A percentile compares a stretch with the other conserved stretches of the same genome.
phyloP scores from a whole-genome alignment of 2,888 invertebrate species.

The Oscheius sp. region DNA sequence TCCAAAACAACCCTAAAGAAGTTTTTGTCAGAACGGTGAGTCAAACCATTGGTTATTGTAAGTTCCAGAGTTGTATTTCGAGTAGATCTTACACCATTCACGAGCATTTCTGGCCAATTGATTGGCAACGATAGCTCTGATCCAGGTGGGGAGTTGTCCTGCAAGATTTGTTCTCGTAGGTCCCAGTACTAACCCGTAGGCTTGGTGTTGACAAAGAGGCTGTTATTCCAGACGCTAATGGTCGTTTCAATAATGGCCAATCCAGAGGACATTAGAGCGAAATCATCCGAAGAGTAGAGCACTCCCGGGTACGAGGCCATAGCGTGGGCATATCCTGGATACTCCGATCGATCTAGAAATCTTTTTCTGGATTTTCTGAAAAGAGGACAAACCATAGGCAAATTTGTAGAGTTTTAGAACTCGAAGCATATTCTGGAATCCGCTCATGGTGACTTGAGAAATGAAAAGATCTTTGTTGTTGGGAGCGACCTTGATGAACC shows the following conservation, averaged over 20 bases:
- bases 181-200: too few relatives aligned
- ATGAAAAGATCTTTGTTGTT: conserved; percentile 66
- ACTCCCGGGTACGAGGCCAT: conserved; percentile 70
- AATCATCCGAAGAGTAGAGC: conserved; percentile 70
- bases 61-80: conserved; percentile 81
- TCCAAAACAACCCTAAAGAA: conserved; percentile 78
- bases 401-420: conserved; percentile 75
- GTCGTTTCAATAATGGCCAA: conserved; percentile 80
- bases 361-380: neutral
- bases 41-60: conserved; percentile 84
- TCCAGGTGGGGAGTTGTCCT: conserved; percentile 76
- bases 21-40: neutral
- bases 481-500: conserved; percentile 65
- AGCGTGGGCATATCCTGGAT: conserved; percentile 64
- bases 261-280: conserved; percentile 67
- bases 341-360: conserved; percentile 70
- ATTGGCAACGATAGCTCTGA: conserved; percentile 84
- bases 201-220: conserved; percentile 79
- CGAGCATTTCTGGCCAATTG: conserved; percentile 80
- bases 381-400: conserved; percentile 74
- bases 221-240: conserved; percentile 80
- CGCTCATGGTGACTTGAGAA: conserved; percentile 69
- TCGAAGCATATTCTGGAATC: conserved; percentile 67
- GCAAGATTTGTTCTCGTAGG: too few relatives aligned
- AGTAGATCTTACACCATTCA: conserved; percentile 81